Evolutionary conservation across 2,113 vertebrate species (phyloP), one percentile per base, ranked within the genome.

Genomic region (Hiodon tergisus): DNA sequence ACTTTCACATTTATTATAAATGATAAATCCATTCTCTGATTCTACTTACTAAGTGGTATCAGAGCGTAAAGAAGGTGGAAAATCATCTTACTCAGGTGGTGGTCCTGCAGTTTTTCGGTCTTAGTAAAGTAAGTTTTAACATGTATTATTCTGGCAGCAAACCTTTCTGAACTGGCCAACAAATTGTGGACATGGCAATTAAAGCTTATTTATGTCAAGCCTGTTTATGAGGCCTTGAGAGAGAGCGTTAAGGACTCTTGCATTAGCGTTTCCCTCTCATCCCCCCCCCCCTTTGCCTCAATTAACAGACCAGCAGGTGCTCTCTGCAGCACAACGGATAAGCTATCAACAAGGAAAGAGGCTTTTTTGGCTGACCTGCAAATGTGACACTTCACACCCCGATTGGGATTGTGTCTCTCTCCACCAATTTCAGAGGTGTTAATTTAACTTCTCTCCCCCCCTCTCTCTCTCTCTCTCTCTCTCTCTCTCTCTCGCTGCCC

Each of bases 291-390:
- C 85, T 92, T 89, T 87, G 60, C 90, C 93, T 95, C 95, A 96
- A 95, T 99, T 97, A 97, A 87, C 94, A 90, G 93, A 93, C 85
- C 95, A 96, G 96, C 94, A 95, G 95, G 95, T 94, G 94, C 90
- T 92, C 89, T 81, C 86, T 82, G 87, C 91, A 87, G 91, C 89
- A 86, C 89, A 90, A 88, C 90, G 91, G 92, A 93, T 91, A 90
- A 87, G 91, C 91, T 90, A 70, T 87, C 84, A 84, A 89, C 88
- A 82, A 92, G 86, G 80, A 86, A 86, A 83, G 83, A 83, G 88
- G 83, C 83, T 86, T 86, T 92, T 91, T 90, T 88, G 92, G 91
- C 91, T 93, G 92, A 94, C 93, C 94, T 92, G 88, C 87, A 92
- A 94, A 92, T 94, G 88, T 92, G 86, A 88, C 83, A 89, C 91